Percentiles rank a stretch among this genome's conserved stretches.
These are phyloP conservation scores for Ivindomyrus marchei DNA, from an alignment of 2,113 vertebrate species.

Conservation along the genomic window DNA sequence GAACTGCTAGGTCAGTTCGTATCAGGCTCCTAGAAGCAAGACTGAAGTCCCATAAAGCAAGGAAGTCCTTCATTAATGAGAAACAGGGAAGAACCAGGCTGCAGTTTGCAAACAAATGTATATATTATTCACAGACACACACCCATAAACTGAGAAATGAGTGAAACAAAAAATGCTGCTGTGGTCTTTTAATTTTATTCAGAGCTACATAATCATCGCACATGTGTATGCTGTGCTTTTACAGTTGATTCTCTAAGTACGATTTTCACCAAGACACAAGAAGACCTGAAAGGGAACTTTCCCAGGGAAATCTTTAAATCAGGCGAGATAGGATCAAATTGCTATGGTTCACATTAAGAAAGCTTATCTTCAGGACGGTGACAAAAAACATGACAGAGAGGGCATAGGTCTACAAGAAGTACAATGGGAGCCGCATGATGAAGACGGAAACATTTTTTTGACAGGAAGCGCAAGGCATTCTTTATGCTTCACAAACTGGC, in stretches of 20 bases:
- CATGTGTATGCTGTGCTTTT: neutral
- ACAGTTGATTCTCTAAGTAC: neutral
- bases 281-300: conserved; percentile 28
- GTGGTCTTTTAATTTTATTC: neutral
- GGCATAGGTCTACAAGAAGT: conserved; percentile 20
- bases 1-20: neutral
- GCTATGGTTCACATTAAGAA: neutral
- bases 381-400: neutral
- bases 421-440: neutral
- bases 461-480: neutral
- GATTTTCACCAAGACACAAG: neutral
- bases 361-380: neutral
- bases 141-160: neutral
- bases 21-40: no score
- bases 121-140: conserved; percentile 21
- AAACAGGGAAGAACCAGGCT: no score
- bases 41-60: no score
- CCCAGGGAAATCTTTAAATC: conserved; percentile 53
- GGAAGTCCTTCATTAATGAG: no score
- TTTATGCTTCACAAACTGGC: neutral
- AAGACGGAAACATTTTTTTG: conserved; percentile 9
- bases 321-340: conserved; percentile 35
- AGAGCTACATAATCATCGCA: neutral
- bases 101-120: no score
- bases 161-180: neutral